A percentile compares a stretch with the other conserved stretches of the same genome.
Evolutionary conservation across 1,140 invertebrate species (phyloP).

Genomic region (Pseudomyrmex dendroicus): DNA sequence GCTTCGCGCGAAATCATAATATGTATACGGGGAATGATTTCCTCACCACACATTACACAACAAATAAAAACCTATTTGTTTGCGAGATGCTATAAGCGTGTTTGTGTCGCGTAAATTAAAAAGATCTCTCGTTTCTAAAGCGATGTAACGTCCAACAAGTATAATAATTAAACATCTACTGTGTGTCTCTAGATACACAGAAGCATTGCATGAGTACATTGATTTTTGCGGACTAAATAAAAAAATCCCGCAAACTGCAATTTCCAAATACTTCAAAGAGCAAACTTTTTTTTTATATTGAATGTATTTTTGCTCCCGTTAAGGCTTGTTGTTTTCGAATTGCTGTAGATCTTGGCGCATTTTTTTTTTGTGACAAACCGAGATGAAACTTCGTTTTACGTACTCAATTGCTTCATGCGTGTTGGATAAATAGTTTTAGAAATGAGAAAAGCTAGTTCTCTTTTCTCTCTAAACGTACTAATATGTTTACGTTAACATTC

Average conservation of each 20-base stretch:
- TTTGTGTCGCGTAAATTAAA: too few species aligned
- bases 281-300: constrained; percentile 1
- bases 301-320: not conserved
- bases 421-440: not conserved
- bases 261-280: not conserved
- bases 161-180: not conserved
- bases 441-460: not conserved
- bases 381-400: not conserved
- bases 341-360: not conserved
- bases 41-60: not conserved
- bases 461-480: not conserved
- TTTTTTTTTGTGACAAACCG: not conserved
- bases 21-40: too few species aligned
- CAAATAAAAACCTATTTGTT: not conserved
- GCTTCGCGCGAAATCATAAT: constrained; percentile 13
- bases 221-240: not conserved
- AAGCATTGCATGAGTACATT: not conserved
- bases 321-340: not conserved
- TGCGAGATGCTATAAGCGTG: not conserved
- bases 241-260: not conserved
- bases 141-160: not conserved
- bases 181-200: too few species aligned
- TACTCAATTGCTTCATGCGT: not conserved
- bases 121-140: not conserved
- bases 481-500: not conserved